These are phyloP conservation scores for Campylomormyrus numenius DNA, from an alignment of 2,113 vertebrate species.

Conservation along the genomic window DNA sequence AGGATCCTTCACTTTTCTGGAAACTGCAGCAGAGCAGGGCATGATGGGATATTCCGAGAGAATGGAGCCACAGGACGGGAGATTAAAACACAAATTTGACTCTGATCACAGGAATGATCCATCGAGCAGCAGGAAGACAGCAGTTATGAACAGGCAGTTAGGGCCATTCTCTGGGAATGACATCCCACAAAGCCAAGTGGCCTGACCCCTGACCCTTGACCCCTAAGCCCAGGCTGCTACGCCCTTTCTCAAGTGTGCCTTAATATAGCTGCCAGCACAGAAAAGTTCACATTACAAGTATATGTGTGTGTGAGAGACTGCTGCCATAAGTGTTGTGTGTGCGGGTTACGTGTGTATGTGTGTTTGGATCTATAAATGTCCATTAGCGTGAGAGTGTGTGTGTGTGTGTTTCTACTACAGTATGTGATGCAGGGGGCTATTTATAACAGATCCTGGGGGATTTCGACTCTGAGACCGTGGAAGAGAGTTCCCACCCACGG, in stretches of 20 bases:
- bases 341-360: background rate
- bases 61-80: background rate
- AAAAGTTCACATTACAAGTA: background rate
- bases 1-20: background rate
- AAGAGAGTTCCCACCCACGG: background rate
- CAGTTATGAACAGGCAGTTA: background rate
- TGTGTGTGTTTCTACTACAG: background rate
- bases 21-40: background rate
- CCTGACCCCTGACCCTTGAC: background rate
- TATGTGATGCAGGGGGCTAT: background rate
- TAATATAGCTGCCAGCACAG: background rate
- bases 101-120: background rate
- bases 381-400: background rate
- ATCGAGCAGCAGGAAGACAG: background rate
- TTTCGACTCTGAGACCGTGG: background rate
- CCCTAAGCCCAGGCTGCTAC: background rate
- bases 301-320: background rate
- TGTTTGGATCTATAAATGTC: background rate
- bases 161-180: background rate
- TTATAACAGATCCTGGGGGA: slow-evolving; percentile 4
- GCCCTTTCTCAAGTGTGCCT: background rate
- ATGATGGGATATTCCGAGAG: background rate
- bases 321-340: background rate
- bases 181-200: background rate
- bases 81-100: background rate